Percentiles rank a stretch among this genome's conserved stretches.
These are phyloP conservation scores for Lepilemur septentrionalis DNA, from an alignment of 2,797 vertebrate species.

Conservation along the genomic window DNA sequence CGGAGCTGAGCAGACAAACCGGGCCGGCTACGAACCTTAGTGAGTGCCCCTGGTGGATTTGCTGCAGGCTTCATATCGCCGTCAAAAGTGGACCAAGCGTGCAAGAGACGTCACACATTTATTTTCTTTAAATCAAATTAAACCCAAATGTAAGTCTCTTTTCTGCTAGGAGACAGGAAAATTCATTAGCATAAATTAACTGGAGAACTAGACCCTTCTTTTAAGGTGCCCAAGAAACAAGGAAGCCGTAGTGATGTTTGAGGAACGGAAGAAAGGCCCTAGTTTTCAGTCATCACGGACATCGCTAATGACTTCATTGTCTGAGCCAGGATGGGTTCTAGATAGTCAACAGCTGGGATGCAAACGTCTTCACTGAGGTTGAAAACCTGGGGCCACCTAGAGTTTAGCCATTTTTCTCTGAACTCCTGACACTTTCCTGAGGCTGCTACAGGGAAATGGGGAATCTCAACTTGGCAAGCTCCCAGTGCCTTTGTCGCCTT, in stretches of 20 bases:
- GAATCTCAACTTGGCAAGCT: background rate
- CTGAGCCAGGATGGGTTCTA: background rate
- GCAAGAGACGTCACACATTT: background rate
- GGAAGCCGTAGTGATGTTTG: background rate
- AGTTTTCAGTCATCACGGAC: background rate
- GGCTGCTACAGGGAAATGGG: background rate
- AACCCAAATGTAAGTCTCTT: background rate
- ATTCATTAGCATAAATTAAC: background rate
- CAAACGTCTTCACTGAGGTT: background rate
- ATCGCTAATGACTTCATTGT: background rate
- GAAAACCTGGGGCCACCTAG: background rate
- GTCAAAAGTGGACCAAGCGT: background rate
- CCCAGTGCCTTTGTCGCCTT: background rate
- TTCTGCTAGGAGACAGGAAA: background rate
- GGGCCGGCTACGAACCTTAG: background rate
- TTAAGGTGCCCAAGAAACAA: background rate
- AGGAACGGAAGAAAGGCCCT: background rate
- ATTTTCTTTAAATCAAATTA: constrained; percentile 33
- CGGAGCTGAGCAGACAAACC: background rate
- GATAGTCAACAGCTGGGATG: background rate
- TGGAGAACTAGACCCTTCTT: background rate
- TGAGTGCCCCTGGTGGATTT: background rate
- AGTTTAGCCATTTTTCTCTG: background rate
- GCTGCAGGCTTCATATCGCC: background rate
- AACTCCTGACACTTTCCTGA: background rate